Base-by-base conservation (phyloP, 2,888 invertebrate genomes). In the Monopis laevigella region DNA sequence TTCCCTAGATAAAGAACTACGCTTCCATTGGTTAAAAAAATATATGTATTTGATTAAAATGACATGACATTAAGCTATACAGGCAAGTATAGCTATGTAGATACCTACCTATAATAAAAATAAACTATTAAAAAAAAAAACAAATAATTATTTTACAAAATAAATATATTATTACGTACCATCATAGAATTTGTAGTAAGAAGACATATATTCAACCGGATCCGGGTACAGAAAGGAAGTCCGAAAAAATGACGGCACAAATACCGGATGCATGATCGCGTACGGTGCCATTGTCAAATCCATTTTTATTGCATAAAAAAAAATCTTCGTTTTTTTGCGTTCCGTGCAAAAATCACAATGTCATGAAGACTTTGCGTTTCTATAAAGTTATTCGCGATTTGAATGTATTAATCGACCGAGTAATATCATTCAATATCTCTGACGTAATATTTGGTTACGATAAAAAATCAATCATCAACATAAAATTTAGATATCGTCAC, bases 141-240 rank as follows among this genome's bases (percentile, higher is more conserved):
- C 6, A 7, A 21, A 21, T 8, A 7, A 21, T 7, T 21, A 21
- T 21, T 21, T 5, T 11, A 29, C 11, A 18, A 18, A n/a, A 16
- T 17, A n/a, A 18, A 19, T 26, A 14, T 7, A 32, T 27, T 12
- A 17, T 16, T 45, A 59, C 77, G 77, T 48, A 78, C 78, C 78
- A 58, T 77, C 72, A 40, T 75, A 77, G 19, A 59, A 53, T 43
- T 63, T 66, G 53, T 69, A 75, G 53, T 70, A 77, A 19, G 59
- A 51, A 41, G 48, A 58, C 5, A 72, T 40, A 51, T 71, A 77
- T 16, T 72, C 68, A 4, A 54, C 48, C 3, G 67, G 62, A 45
- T 69, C 67, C 40, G 66, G 58, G 48, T 65, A 74, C 13, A 73
- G 43, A 1, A 73, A 44, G 1, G 64, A 61, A 17, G 49, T 52